Base-by-base conservation (phyloP, 2,797 vertebrate genomes). In the Anableps anableps region DNA sequence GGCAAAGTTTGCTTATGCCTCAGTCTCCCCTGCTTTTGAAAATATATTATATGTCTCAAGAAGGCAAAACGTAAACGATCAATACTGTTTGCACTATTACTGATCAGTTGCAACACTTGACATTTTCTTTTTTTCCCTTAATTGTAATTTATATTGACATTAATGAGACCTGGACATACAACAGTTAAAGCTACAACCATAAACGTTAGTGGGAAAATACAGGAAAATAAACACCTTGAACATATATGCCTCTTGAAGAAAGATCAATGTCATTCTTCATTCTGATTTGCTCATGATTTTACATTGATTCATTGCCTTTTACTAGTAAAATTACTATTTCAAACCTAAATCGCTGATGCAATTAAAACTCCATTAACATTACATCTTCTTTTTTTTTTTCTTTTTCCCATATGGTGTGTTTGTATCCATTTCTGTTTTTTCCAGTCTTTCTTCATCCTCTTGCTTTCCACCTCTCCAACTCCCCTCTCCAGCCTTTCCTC, bases 361-460 rank as follows among this genome's bases (percentile, higher is more conserved):
- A 93, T 91, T 91, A 87, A 89, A 76, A 81, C 81, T 85, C 83
- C 81, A 91, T 92, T 89, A 91, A 86, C 80, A 86, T 87, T 72
- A 77, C 86, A 81, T 74, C 72, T 75, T 66, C 72, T 23, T 66
- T 80, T 80, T 74, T 74, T 53, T n/a, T 53, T 26, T 8, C 3
- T 53, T 85, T 71, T 79, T 72, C 75, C 83, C 76, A 71, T 76
- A 60, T 76, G 64, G 74, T 80, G 45, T 80, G 73, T 88, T 90
- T 86, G 79, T 91, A 89, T 77, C 74, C 73, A 91, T 85, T 77
- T 72, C 75, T 64, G 19, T 43, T 53, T 78, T 23, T 83, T 60
- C 62, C 36, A 41, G 36, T 85, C 74, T 72, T 74, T 79, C 79
- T 72, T 80, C 79, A 55, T 43, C n/a, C 55, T 53, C 72, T 71